A percentile compares a stretch with the other conserved stretches of the same genome.
These are phyloP conservation scores for Sinohyriopsis cumingii DNA, from an alignment of 2,888 invertebrate species.

Conservation along the genomic window DNA sequence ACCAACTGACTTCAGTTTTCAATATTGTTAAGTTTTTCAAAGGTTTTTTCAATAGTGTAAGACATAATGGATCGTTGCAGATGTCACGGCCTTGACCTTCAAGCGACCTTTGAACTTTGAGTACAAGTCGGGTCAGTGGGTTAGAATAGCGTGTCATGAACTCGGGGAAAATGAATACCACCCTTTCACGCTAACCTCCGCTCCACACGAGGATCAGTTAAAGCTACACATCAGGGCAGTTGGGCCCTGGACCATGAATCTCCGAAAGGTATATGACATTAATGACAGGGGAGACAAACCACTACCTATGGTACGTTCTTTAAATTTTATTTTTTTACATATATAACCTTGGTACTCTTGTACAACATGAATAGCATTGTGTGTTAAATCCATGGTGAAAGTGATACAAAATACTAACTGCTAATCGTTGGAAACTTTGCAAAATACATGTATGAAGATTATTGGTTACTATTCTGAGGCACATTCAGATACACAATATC, in stretches of 20 bases:
- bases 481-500: too few relatives aligned
- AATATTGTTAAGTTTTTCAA: too few relatives aligned
- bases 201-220: constrained; percentile 77
- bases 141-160: constrained; percentile 77
- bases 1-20: too few relatives aligned
- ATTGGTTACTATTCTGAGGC: too few relatives aligned
- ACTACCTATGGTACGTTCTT: constrained; percentile 43
- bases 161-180: constrained; percentile 77
- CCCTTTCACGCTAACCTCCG: constrained; percentile 79
- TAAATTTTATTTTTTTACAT: too few relatives aligned
- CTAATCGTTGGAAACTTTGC: neutral
- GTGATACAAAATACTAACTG: too few relatives aligned
- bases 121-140: constrained; percentile 79
- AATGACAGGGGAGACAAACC: constrained; percentile 32
- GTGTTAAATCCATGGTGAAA: too few relatives aligned
- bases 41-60: too few relatives aligned
- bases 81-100: constrained; percentile 77
- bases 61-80: constrained; percentile 65
- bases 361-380: too few relatives aligned
- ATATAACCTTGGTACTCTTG: too few relatives aligned
- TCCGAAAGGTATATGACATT: constrained; percentile 71
- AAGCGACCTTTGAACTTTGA: constrained; percentile 77
- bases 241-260: constrained; percentile 78
- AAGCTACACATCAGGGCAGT: constrained; percentile 78
- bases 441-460: too few relatives aligned